A percentile compares a stretch with the other conserved stretches of the same genome.
phyloP scores from a whole-genome alignment of 2,888 invertebrate species.

The Morpho helenor region DNA sequence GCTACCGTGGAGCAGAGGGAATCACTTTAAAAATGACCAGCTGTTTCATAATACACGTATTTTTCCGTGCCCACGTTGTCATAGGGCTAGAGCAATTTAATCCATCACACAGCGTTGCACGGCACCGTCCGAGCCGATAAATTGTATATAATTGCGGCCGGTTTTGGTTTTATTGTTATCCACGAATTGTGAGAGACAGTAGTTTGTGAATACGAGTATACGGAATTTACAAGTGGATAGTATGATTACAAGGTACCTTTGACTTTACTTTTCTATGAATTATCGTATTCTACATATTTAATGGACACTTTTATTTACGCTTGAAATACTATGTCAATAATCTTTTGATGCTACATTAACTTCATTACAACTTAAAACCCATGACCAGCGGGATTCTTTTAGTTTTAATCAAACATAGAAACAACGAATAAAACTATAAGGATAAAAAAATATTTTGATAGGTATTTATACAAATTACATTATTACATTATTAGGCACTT shows the following conservation, averaged over 20 bases:
- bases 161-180: constrained; percentile 72
- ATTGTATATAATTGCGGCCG: constrained; percentile 71
- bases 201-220: constrained; percentile 34
- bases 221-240: constrained; percentile 12
- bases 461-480: no score
- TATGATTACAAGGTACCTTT: no score
- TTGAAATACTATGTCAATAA: no score
- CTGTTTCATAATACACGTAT: constrained; percentile 77
- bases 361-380: no score
- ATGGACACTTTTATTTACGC: neutral
- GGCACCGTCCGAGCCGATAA: constrained; percentile 67
- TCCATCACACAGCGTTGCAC: constrained; percentile 70
- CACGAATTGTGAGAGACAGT: constrained; percentile 51
- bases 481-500: no score
- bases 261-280: constrained; percentile 1
- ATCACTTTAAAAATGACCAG: constrained; percentile 78
- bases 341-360: no score
- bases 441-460: no score
- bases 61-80: constrained; percentile 77
- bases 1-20: constrained; percentile 72
- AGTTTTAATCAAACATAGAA: no score
- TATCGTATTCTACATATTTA: neutral
- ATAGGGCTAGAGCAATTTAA: constrained; percentile 79
- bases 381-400: no score
- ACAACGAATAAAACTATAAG: no score